Evolutionary conservation across 2,797 vertebrate genomes (phyloP).

Genomic region (Adrianichthys oophorus): DNA sequence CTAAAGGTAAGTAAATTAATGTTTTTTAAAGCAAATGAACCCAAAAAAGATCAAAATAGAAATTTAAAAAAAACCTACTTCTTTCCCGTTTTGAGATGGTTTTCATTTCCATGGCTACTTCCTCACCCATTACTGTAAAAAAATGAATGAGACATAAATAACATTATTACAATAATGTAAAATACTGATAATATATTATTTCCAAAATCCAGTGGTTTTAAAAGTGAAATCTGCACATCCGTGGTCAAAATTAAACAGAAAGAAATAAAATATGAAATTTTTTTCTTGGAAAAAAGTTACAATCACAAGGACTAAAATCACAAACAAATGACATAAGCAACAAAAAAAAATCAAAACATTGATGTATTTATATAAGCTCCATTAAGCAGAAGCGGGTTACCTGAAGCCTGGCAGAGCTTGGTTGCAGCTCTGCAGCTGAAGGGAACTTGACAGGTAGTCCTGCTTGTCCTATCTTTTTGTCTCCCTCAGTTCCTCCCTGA

Average conservation of each 20-base stretch:
- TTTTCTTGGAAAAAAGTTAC: no score
- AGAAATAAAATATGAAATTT: no score
- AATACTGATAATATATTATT: no score
- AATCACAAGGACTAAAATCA: background rate
- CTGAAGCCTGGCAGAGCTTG: constrained; percentile 5
- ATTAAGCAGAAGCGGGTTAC: background rate
- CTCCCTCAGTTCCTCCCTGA: constrained; percentile 3
- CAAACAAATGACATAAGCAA: background rate
- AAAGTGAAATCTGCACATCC: no score
- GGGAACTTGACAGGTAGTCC: constrained; percentile 33
- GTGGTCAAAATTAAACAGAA: no score
- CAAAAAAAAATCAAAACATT: background rate
- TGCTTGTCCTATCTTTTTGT: constrained; percentile 34
- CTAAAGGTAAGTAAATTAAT: no score
- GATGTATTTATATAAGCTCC: no score
- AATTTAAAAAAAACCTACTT: constrained; percentile 47
- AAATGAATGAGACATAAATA: background rate
- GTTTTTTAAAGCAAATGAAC: no score
- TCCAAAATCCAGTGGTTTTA: no score
- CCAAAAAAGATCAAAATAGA: no score
- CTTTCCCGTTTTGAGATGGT: constrained; percentile 69
- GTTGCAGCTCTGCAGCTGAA: constrained; percentile 30
- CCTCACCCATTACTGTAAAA: constrained; percentile 22
- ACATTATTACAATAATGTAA: no score
- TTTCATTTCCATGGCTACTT: constrained; percentile 56